Conservation (phyloP, 2,888 invertebrate species). For the Plagodis pulveraria region DNA sequence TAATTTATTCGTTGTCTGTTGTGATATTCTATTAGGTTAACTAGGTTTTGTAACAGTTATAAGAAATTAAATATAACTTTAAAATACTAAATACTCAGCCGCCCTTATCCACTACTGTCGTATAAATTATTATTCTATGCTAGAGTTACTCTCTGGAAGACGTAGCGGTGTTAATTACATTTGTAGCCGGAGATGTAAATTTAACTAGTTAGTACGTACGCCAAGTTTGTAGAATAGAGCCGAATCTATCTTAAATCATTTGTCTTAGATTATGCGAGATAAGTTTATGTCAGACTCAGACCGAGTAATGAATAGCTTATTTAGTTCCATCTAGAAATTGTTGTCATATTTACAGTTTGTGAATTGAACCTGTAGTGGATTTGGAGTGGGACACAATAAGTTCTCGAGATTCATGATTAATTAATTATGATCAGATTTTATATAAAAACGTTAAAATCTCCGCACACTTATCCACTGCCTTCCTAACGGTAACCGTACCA, state of each 20-base stretch:
- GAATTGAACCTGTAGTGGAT: not conserved
- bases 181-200: conserved; percentile 13
- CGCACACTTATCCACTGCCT: too few species aligned
- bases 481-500: too few species aligned
- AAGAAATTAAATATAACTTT: too few species aligned
- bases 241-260: conserved; percentile 23
- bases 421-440: not conserved
- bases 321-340: conserved; percentile 12
- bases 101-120: not conserved
- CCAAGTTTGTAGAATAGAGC: conserved; percentile 12
- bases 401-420: too few species aligned
- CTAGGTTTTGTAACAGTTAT: too few species aligned
- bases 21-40: too few species aligned
- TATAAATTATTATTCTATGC: not conserved
- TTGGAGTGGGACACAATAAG: too few species aligned
- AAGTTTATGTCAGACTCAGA: conserved; percentile 15
- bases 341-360: conserved; percentile 3
- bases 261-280: conserved; percentile 23
- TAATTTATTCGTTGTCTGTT: too few species aligned
- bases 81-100: too few species aligned
- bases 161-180: conserved; percentile 17
- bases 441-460: not conserved
- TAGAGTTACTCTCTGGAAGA: conserved; percentile 12
- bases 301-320: conserved; percentile 17
- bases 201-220: conserved; percentile 8